phyloP scores from a whole-genome alignment of 35 echinoderm and acorn worm genomes.

The Patiria miniata region DNA sequence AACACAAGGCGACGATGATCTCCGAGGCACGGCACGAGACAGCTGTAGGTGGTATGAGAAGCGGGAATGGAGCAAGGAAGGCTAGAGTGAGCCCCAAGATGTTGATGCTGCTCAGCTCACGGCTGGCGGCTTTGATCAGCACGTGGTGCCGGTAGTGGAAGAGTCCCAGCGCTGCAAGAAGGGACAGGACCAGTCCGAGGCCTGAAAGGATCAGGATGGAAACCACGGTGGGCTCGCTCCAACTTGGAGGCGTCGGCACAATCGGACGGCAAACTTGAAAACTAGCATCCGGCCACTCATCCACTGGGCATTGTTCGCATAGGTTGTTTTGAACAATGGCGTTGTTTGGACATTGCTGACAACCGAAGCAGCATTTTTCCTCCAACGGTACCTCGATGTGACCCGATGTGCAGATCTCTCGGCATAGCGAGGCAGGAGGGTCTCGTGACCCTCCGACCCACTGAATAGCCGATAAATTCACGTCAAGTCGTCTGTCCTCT shows the following conservation, averaged over 20 bases:
- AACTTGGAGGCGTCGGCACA: not conserved
- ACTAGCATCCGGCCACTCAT: constrained; percentile 23
- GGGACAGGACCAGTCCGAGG: not conserved
- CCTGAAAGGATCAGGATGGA: not conserved
- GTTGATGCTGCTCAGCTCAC: constrained; percentile 47
- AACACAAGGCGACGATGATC: constrained; percentile 9
- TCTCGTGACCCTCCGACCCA: not conserved
- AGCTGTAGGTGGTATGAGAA: not conserved
- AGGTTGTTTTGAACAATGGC: constrained; percentile 8
- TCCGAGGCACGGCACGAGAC: constrained; percentile 18
- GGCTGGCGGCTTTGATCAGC: constrained; percentile 42
- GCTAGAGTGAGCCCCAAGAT: constrained; percentile 3
- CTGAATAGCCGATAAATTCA: not conserved
- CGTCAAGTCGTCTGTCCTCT: no score
- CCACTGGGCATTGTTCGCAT: not conserved
- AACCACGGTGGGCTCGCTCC: constrained; percentile 27
- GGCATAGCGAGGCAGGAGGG: constrained; percentile 20
- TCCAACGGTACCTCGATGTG: constrained; percentile 14
- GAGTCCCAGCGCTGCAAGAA: not conserved
- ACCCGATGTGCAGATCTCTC: not conserved
- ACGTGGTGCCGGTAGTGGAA: not conserved
- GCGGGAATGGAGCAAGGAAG: not conserved
- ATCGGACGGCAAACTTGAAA: constrained; percentile 12
- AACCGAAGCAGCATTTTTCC: constrained; percentile 34
- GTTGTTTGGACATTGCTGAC: not conserved